Conservation (phyloP, 2,797 vertebrate species). For the Halcyon smyrnensis region DNA sequence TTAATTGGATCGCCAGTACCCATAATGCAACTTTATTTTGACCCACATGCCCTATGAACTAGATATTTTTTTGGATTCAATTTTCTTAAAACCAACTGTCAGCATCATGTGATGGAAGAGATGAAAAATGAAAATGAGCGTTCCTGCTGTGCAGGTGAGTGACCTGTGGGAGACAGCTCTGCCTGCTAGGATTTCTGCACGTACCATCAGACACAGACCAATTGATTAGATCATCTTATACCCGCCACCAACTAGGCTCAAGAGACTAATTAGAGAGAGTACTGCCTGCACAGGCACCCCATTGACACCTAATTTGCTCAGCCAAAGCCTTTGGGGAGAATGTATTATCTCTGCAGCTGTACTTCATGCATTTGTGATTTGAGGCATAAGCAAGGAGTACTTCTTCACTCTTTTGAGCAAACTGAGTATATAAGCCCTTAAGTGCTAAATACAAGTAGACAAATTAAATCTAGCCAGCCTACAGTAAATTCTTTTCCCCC, state of each 20-base stretch:
- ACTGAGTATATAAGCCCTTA: slow-evolving; percentile 78
- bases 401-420: slow-evolving; percentile 80
- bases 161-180: slow-evolving; percentile 86
- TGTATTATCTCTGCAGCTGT: slow-evolving; percentile 88
- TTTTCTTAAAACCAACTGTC: slow-evolving; percentile 85
- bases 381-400: slow-evolving; percentile 80
- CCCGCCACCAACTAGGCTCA: slow-evolving; percentile 87
- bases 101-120: slow-evolving; percentile 82
- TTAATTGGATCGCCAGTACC: slow-evolving; percentile 80
- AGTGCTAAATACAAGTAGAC: slow-evolving; percentile 80
- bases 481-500: slow-evolving; percentile 47
- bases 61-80: slow-evolving; percentile 82
- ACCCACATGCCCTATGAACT: slow-evolving; percentile 83
- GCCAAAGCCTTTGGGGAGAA: slow-evolving; percentile 87
- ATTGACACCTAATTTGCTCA: slow-evolving; percentile 91
- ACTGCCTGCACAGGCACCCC: slow-evolving; percentile 86
- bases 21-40: slow-evolving; percentile 83
- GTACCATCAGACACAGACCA: slow-evolving; percentile 86
- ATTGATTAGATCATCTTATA: slow-evolving; percentile 89
- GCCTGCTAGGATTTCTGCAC: slow-evolving; percentile 84
- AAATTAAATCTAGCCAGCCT: slow-evolving; percentile 71
- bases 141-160: slow-evolving; percentile 85
- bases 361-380: slow-evolving; percentile 86
- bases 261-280: slow-evolving; percentile 89
- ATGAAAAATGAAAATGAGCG: slow-evolving; percentile 86